Evolutionary conservation across 2,888 invertebrate genomes (phyloP), one percentile per base, ranked within the genome.

Genomic region (Brachyptera risi): DNA sequence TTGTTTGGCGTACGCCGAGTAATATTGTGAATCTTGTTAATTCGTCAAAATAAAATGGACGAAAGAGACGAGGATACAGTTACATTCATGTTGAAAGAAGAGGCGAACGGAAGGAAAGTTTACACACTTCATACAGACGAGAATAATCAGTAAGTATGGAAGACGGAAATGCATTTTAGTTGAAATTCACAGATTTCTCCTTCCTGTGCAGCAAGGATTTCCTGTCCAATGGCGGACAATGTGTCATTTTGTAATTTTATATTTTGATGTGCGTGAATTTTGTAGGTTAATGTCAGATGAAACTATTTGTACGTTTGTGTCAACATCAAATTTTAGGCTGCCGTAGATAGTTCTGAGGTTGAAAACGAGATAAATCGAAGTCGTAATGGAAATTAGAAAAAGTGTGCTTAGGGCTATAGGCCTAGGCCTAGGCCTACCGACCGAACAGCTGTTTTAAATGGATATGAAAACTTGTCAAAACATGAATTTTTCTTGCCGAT

Each of bases 81-180:
- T 2, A 35, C 35, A 11, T 54, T 54, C 9, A 35, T 54, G 31
- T 19, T 54, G 19, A 54, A 35, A 19, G 35, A 35, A n/a, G 54
- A 54, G 19, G 54, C 19, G 19, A 54, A 21, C 13, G 54, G 54
- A 2, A 17, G 35, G 3, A 35, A 37, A 35, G 35, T 54, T 3
- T 54, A 54, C 19, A 54, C 54, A 37, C 19, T 54, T 3, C 54
- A 54, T 5, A 23, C 47, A 3, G 47, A 47, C 23, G 47, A 47
- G 3, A 47, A 17, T 24, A 47, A 17, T 2, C 23, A 47, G 47
- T 47, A 24, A 47, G 47, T 47, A 21, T 24, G 21, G 23, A 13
- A n/a, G 24, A 2, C 21, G 9, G 5, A 19, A 7, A 7, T 21
- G 47, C 24, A 24, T 47, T 47, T 47, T 24, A 47, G 47, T n/a